Evolutionary conservation across 1,140 invertebrate genomes (phyloP), one percentile per base, ranked within the genome.

Genomic region (Drosophila varians): DNA sequence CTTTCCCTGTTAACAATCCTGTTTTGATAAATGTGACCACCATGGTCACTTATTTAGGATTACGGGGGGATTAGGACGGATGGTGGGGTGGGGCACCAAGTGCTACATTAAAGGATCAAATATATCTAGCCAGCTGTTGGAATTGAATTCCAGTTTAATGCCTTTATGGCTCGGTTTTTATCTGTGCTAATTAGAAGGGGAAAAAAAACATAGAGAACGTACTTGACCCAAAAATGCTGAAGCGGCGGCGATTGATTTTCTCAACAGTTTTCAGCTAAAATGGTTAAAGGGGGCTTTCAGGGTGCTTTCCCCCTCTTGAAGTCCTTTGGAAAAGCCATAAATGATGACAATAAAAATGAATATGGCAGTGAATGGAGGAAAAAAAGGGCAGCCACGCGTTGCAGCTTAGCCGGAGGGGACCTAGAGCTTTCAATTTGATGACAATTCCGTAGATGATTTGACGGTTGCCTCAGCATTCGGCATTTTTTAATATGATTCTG

Each of bases 381-480:
- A 65, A 66, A 78, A 70, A 55, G 74, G 34, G 64, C 77, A 83
- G 77, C 78, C 77, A 82, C 77, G 77, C 77, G 77, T 83, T 82
- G 77, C 77, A 82, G 77, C 77, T 82, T 83, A 82, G 78, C 66
- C 19, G 62, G 34, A 42, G 49, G 34, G 47, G 49, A 66, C 14
- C 8, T 38, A 38, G 60, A 64, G 72, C 76, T 77, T 86, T 86
- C 82, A 86, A 86, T 86, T 86, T 86, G 76, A 86, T 86, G 80
- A 86, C 80, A 86, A 86, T 86, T 86, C 82, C 82, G 82, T 47
- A 80, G 80, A 86, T 86, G 82, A 86, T 87, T 80, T 87, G 80
- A 74, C 68, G 82, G 82, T 80, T 74, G 76, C 68, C 77, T 79
- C 79, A 68, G 80, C 76, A 57, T 86, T 87, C 74, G 80, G 82